phyloP scores from a whole-genome alignment of 1,140 invertebrate genomes.

The Listronotus oregonensis region DNA sequence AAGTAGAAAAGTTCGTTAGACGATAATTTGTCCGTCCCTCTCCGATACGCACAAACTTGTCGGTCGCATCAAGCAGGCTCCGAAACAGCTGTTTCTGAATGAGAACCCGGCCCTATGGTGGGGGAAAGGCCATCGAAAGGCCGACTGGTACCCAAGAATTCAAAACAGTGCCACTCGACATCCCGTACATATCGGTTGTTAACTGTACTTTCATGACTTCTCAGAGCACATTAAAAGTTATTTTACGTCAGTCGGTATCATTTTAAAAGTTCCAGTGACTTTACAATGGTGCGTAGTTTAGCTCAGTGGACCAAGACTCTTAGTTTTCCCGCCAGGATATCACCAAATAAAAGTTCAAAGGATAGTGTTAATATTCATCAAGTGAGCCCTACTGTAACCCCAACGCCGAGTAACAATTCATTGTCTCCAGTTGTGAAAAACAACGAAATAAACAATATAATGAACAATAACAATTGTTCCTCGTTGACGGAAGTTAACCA shows the following conservation, averaged over 20 bases:
- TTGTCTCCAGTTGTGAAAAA: slow-evolving; percentile 40
- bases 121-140: slow-evolving; percentile 53
- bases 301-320: slow-evolving; percentile 87
- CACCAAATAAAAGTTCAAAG: slow-evolving; percentile 74
- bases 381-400: slow-evolving; percentile 49
- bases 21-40: not conserved
- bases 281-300: slow-evolving; percentile 77
- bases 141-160: slow-evolving; percentile 35
- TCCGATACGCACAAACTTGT: slow-evolving; percentile 11
- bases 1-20: slow-evolving; percentile 17
- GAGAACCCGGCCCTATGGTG: slow-evolving; percentile 34
- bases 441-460: slow-evolving; percentile 52
- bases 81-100: slow-evolving; percentile 51
- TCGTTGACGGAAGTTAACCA: slow-evolving; percentile 52
- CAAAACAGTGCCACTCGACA: slow-evolving; percentile 37
- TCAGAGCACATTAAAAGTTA: not conserved
- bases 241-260: not conserved
- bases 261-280: not conserved
- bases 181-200: slow-evolving; percentile 14
- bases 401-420: slow-evolving; percentile 52
- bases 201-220: not conserved
- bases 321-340: slow-evolving; percentile 80
- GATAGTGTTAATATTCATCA: slow-evolving; percentile 62
- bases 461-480: slow-evolving; percentile 47
- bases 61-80: slow-evolving; percentile 6